Conservation (phyloP, 2,113 vertebrate genomes). For the Aptenodytes patagonicus region DNA sequence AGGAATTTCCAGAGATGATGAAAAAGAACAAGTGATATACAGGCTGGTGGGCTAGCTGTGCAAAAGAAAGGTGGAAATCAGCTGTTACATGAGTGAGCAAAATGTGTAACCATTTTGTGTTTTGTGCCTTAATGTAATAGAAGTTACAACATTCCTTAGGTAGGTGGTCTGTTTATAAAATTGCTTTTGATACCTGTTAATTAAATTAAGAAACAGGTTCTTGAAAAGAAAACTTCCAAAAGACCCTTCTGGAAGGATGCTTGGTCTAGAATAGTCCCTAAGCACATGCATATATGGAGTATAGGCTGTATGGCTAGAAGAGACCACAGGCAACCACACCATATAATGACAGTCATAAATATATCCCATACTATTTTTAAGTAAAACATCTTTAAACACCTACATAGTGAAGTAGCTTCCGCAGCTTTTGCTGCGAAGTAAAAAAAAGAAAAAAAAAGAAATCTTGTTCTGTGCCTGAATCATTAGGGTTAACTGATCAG, state of each 20-base stretch:
- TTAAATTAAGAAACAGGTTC: background rate
- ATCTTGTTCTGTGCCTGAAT: background rate
- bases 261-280: background rate
- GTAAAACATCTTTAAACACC: background rate
- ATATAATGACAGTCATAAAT: background rate
- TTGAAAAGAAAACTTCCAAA: background rate
- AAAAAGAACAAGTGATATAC: background rate
- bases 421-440: background rate
- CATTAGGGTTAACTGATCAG: background rate
- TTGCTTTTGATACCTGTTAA: background rate
- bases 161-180: background rate
- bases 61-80: background rate
- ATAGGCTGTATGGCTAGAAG: background rate
- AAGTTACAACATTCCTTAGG: background rate
- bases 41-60: background rate
- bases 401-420: background rate
- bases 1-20: background rate
- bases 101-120: background rate
- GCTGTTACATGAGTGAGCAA: background rate
- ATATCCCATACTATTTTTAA: background rate
- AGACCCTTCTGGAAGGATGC: background rate
- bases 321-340: background rate
- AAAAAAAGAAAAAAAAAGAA: too few species aligned
- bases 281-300: accelerated
- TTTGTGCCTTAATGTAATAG: background rate